Evolutionary conservation across 2,888 invertebrate genomes (phyloP), one percentile per base, ranked within the genome.

Genomic region (Athalia circularis): DNA sequence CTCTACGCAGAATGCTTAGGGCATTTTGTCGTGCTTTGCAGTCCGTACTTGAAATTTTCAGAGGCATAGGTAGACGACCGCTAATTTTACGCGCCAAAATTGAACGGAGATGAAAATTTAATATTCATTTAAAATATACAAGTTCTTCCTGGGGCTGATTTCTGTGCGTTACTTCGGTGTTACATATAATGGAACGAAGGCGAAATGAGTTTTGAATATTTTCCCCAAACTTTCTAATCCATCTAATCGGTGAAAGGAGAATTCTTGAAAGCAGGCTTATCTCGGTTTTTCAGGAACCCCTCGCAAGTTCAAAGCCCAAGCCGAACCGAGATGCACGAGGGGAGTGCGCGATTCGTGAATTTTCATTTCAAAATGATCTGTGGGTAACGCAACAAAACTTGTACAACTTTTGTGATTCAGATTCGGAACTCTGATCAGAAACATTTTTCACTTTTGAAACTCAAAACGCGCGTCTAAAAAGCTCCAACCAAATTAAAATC

Each of bases 301-400:
- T 72, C 72, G 59, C 47, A 7, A 29, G 59, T 59, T 72, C 72
- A 47, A 15, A 57, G 13, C 57, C 47, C 11, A 7, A 54, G 13
- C 13, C 57, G 5, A 15, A 6, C 15, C 15, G 62, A 13, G 62
- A 6, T 45, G 45, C 13, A 15, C 8, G 59, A 47, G 59, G 59
- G 9, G 72, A 57, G 8, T 8, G 4, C 59, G 9, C n/a, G n/a
- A 59, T 4, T 59, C 6, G 47, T 47, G 59, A 72, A 59, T 72
- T 72, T 72, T 59, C 72, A 57, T 72, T n/a, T 72, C 59, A 13
- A 29, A 72, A 11, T 72, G 43, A 72, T 72, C 64, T 65, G 13
- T 57, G 4, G 45, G 52, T 59, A 72, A 72, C 59, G 57, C 52
- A 45, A 72, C 45, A 52, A 57, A 59, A 59, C 59, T 59, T 72